Percentiles rank a stretch among this genome's conserved stretches.
Evolutionary conservation across 2,888 invertebrate species (phyloP).

Genomic region (Dioctria linearis): DNA sequence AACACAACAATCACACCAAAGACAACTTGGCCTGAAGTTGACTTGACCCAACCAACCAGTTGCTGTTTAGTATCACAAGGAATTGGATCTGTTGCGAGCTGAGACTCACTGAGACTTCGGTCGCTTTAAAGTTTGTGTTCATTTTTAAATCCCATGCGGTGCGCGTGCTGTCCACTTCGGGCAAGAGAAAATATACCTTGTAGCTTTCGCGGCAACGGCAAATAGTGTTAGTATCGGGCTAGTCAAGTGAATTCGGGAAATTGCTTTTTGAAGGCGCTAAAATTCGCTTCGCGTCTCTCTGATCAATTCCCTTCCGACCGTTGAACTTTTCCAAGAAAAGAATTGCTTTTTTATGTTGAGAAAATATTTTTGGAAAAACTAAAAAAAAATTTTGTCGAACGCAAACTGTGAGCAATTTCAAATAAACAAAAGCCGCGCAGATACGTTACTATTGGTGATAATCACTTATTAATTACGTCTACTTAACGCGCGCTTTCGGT

Average conservation of each 20-base stretch:
- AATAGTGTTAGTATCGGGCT: too few species aligned
- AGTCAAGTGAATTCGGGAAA: too few species aligned
- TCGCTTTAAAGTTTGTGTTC: conserved; percentile 12
- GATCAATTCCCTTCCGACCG: not conserved
- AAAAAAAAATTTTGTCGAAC: not conserved
- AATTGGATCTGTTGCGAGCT: not conserved
- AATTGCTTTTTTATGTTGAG: not conserved
- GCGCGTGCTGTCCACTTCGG: conserved; percentile 36
- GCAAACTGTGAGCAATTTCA: not conserved
- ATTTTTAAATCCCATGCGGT: not conserved
- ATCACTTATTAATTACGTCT: too few species aligned
- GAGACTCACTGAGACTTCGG: not conserved
- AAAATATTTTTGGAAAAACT: conserved; percentile 25
- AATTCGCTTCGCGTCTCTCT: too few species aligned
- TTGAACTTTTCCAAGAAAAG: conserved; percentile 41
- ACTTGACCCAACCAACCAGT: conserved; percentile 24
- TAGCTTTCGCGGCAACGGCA: too few species aligned
- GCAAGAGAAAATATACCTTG: not conserved
- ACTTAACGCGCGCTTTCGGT: too few species aligned
- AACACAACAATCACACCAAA: too few species aligned
- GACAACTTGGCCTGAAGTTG: too few species aligned
- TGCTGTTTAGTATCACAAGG: conserved; percentile 14
- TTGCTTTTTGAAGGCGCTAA: too few species aligned
- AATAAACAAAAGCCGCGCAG: not conserved
- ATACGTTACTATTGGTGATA: too few species aligned